Evolutionary conservation across 2,888 invertebrate genomes (phyloP).

Genomic region (Elmis aenea): DNA sequence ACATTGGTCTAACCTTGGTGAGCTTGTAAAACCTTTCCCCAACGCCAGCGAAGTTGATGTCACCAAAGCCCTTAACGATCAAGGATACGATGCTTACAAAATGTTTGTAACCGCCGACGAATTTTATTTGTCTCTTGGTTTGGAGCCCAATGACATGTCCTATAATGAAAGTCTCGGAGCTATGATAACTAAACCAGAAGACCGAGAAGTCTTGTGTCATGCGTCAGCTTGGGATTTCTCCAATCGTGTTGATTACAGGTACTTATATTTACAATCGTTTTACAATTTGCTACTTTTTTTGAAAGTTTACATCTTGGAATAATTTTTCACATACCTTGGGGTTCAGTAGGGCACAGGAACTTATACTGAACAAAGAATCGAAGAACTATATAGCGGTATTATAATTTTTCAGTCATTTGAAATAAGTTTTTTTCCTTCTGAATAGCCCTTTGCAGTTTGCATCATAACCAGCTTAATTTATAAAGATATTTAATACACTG

Average conservation of each 20-base stretch:
- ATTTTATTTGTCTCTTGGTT: slow-evolving; percentile 58
- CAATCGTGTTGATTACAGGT: slow-evolving; percentile 62
- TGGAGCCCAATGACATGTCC: slow-evolving; percentile 54
- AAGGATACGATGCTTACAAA: slow-evolving; percentile 44
- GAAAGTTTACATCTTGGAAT: too few species aligned
- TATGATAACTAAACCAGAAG: slow-evolving; percentile 54
- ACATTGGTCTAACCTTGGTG: slow-evolving; percentile 51
- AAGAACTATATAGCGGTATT: too few species aligned
- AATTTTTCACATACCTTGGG: too few species aligned
- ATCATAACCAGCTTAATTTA: too few species aligned
- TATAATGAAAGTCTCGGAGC: slow-evolving; percentile 53
- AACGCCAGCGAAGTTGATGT: slow-evolving; percentile 47
- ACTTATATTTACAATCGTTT: too few species aligned
- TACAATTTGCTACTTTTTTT: too few species aligned
- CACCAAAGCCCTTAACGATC: slow-evolving; percentile 47
- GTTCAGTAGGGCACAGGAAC: too few species aligned
- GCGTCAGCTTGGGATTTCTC: slow-evolving; percentile 68
- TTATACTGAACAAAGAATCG: too few species aligned
- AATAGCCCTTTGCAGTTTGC: too few species aligned
- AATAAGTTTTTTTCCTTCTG: too few species aligned
- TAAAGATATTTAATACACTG: too few species aligned
- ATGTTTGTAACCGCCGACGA: slow-evolving; percentile 57
- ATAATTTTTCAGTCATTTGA: too few species aligned
- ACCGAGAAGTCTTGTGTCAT: slow-evolving; percentile 57
- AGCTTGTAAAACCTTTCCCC: slow-evolving; percentile 51